phyloP scores from a whole-genome alignment of 92 coral and sea anemone species.

The Palythoa heliodiscus region DNA sequence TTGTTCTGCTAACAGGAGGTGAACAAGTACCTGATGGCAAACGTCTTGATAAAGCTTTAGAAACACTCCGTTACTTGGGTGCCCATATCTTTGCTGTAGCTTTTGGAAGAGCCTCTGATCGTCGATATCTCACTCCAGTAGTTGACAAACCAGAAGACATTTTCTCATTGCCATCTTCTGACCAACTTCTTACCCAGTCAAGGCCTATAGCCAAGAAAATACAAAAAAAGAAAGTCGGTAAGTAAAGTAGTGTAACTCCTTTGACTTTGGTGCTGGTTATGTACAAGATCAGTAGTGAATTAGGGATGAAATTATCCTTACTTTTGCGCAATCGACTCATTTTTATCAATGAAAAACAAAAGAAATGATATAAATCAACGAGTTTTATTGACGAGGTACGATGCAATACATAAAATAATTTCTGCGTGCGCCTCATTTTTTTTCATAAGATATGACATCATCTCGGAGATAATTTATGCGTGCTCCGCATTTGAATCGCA shows the following conservation, averaged over 20 bases:
- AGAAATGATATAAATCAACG: too few relatives aligned
- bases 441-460: too few relatives aligned
- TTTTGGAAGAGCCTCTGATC: slow-evolving; percentile 62
- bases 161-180: slow-evolving; percentile 39
- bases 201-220: slow-evolving; percentile 22
- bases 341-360: too few relatives aligned
- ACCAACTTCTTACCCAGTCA: slow-evolving; percentile 26
- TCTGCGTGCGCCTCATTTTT: too few relatives aligned
- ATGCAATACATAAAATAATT: too few relatives aligned
- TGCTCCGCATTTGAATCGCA: too few relatives aligned
- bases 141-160: slow-evolving; percentile 57
- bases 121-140: slow-evolving; percentile 28
- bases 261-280: neutral
- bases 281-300: too few relatives aligned
- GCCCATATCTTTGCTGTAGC: slow-evolving; percentile 78
- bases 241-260: neutral
- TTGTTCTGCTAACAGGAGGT: slow-evolving; percentile 72
- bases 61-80: slow-evolving; percentile 62
- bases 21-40: slow-evolving; percentile 39
- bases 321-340: too few relatives aligned
- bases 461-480: too few relatives aligned
- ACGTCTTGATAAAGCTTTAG: slow-evolving; percentile 63
- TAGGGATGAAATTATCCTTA: too few relatives aligned
- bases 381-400: too few relatives aligned
- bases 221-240: slow-evolving; percentile 28